A percentile compares a stretch with the other conserved stretches of the same genome.
Evolutionary conservation across 1,140 invertebrate genomes (phyloP).

Genomic region (Leptopilina clavipes): DNA sequence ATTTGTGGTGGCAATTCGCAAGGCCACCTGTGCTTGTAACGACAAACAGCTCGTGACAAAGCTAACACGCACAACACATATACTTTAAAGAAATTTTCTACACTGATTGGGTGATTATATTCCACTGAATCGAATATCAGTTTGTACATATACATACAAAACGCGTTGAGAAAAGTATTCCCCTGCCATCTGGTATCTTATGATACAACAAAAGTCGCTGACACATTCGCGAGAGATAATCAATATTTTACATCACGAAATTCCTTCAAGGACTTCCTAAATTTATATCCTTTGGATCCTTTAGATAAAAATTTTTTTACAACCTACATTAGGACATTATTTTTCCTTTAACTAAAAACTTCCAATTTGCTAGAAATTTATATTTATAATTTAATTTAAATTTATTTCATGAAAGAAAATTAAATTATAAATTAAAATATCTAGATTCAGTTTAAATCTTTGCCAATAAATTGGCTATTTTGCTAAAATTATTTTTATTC

Average conservation of each 20-base stretch:
- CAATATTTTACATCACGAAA: slow-evolving; percentile 8
- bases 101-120: slow-evolving; percentile 3
- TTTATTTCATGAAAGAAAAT: too few relatives aligned
- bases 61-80: slow-evolving; percentile 41
- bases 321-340: too few relatives aligned
- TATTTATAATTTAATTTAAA: too few relatives aligned
- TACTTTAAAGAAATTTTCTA: background rate
- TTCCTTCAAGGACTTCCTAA: background rate
- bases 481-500: too few relatives aligned
- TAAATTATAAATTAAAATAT: too few relatives aligned
- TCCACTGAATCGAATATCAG: background rate
- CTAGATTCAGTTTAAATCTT: too few relatives aligned
- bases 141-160: background rate
- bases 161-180: slow-evolving; percentile 35
- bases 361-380: too few relatives aligned
- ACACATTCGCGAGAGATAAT: slow-evolving; percentile 9
- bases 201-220: slow-evolving; percentile 22
- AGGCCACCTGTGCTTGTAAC: slow-evolving; percentile 59
- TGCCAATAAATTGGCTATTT: too few relatives aligned
- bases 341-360: too few relatives aligned
- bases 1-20: slow-evolving; percentile 47
- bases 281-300: background rate
- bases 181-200: slow-evolving; percentile 46
- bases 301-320: background rate
- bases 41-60: slow-evolving; percentile 51